phyloP scores from a whole-genome alignment of 2,888 invertebrate genomes.

The Drosophila macrothrix region DNA sequence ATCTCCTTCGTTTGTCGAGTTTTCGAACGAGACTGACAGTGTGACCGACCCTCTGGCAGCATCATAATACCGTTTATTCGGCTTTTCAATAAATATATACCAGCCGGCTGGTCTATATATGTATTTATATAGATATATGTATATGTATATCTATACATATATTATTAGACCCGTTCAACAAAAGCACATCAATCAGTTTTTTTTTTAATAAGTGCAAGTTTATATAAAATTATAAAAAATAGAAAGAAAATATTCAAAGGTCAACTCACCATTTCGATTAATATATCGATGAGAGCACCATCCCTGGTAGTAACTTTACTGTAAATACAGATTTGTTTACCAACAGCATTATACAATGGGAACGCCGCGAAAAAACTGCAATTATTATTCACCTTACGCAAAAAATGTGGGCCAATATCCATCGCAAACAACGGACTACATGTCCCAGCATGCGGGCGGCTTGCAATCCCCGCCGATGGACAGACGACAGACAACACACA shows the following conservation, averaged over 20 bases:
- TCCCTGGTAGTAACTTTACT: slow-evolving; percentile 12
- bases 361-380: slow-evolving; percentile 67
- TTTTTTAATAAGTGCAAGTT: not conserved
- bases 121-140: not conserved
- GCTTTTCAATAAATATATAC: slow-evolving; percentile 34
- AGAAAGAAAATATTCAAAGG: not conserved
- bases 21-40: slow-evolving; percentile 58
- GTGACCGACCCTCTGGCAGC: slow-evolving; percentile 35
- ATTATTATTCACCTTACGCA: slow-evolving; percentile 73
- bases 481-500: not conserved
- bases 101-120: slow-evolving; percentile 2
- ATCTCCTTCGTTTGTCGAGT: slow-evolving; percentile 55
- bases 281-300: slow-evolving; percentile 14
- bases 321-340: slow-evolving; percentile 42
- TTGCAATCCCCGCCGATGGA: slow-evolving; percentile 28
- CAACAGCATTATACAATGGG: slow-evolving; percentile 58
- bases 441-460: slow-evolving; percentile 76
- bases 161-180: slow-evolving; percentile 9
- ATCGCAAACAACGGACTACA: slow-evolving; percentile 80
- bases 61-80: slow-evolving; percentile 33
- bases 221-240: not conserved
- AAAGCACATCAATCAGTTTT: not conserved
- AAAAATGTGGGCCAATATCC: slow-evolving; percentile 74
- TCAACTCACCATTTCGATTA: slow-evolving; percentile 11
- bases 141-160: too few species aligned